phyloP scores from a whole-genome alignment of 1,140 invertebrate species.

The Drosophila repleta region DNA sequence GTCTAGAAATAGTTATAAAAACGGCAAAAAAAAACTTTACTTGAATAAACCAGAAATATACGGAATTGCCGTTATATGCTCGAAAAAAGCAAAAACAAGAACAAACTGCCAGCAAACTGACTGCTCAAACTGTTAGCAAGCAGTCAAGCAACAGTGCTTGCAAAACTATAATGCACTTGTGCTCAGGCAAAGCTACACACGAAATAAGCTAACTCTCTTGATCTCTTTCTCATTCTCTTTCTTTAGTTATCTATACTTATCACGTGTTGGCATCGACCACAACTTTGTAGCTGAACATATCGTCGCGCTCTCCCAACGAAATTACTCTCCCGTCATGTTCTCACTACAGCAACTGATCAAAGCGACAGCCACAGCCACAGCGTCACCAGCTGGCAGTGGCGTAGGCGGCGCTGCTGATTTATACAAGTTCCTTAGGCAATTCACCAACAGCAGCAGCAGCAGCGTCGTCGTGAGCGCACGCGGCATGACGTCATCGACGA shows the following conservation, averaged over 20 bases:
- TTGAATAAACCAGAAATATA: constrained; percentile 12
- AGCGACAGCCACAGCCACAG: constrained; percentile 41
- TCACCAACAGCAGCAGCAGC: constrained; percentile 44
- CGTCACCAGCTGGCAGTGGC: constrained; percentile 27
- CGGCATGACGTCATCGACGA: constrained; percentile 54
- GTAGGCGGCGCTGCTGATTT: constrained; percentile 34
- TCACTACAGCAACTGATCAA: constrained; percentile 77
- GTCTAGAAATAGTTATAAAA: not conserved
- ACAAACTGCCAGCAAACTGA: not conserved
- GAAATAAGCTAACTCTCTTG: constrained; percentile 22
- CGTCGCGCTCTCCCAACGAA: constrained; percentile 37
- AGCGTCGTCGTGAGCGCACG: constrained; percentile 31
- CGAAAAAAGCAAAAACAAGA: not conserved
- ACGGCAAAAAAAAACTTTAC: not conserved
- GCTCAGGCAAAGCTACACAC: constrained; percentile 10
- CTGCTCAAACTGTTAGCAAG: constrained; percentile 10
- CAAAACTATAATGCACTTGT: constrained; percentile 27
- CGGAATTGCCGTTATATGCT: not conserved
- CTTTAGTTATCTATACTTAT: constrained; percentile 33
- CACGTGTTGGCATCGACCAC: constrained; percentile 56
- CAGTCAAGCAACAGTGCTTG: not conserved
- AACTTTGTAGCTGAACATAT: constrained; percentile 60
- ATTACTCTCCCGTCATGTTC: constrained; percentile 52
- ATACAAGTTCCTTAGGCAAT: constrained; percentile 44
- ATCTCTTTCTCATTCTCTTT: constrained; percentile 14